phyloP scores from a whole-genome alignment of 2,797 vertebrate genomes.

The Sternarchorhynchus goeldii region DNA sequence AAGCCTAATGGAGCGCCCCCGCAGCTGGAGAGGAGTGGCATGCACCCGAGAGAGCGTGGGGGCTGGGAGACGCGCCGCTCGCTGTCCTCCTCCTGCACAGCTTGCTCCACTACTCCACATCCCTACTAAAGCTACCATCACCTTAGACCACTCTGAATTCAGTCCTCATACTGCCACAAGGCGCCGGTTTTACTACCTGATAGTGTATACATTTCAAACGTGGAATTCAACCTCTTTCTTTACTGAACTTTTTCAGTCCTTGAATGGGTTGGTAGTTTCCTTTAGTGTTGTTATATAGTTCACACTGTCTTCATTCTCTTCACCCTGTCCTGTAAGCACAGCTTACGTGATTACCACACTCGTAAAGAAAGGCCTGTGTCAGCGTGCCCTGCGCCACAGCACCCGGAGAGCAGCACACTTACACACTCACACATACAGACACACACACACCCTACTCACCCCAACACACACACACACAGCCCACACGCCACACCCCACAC shows the following conservation, averaged over 20 bases:
- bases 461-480: too few relatives aligned
- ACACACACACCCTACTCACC: not conserved
- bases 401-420: not conserved
- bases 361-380: slow-evolving; percentile 19
- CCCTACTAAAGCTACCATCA: too few relatives aligned
- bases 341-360: slow-evolving; percentile 3
- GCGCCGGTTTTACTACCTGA: too few relatives aligned
- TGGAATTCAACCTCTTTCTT: too few relatives aligned
- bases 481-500: not conserved
- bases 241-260: too few relatives aligned
- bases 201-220: too few relatives aligned
- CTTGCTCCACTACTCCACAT: too few relatives aligned
- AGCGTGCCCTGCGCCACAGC: slow-evolving; percentile 3
- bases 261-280: too few relatives aligned
- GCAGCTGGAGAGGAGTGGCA: slow-evolving; percentile 30
- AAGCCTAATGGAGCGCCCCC: slow-evolving; percentile 18
- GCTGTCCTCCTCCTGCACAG: not conserved
- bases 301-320: not conserved
- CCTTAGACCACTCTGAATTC: too few relatives aligned
- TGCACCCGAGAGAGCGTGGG: slow-evolving; percentile 3
- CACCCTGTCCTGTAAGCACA: not conserved
- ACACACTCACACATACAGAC: not conserved
- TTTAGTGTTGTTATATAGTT: not conserved
- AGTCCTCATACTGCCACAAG: too few relatives aligned
- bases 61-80: not conserved